Base-by-base conservation (phyloP, 1,140 invertebrate genomes). In the Protaetia brevitarsis region DNA sequence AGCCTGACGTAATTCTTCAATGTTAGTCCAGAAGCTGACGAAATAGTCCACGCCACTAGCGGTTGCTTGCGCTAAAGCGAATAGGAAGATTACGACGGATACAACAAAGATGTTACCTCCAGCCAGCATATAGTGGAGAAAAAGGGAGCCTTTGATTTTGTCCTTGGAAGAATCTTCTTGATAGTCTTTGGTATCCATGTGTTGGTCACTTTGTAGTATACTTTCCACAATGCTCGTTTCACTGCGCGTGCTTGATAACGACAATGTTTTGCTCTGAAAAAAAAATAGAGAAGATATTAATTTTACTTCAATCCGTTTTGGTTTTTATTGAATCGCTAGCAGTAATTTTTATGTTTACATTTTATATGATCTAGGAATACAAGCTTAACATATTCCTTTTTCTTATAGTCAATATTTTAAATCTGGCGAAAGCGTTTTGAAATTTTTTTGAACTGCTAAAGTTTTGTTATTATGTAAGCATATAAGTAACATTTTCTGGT, bases 21-120 rank as follows among this genome's bases (percentile, higher is more conserved):
- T 64, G 57, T 74, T 74, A 0, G 83, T 83, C 93, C 92, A 95
- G 64, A 85, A 88, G 67, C 89, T 88, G 0, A 93, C 80, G 85
- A 92, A 95, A 73, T 87, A 95, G 74, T 96, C 92, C 3, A 85
- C 84, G 0, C 85, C 84, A 66, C 88, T 90, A 30, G 87, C 90
- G 0, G 84, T 77, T 0, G 83, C 77, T 80, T 94, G 91, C 0
- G 90, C 86, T 0, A 91, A 11, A 0, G 92, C 11, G 70, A 89
- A 83, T 0, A 87, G 65, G 0, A 87, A 41, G 0, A 87, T 45
- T 16, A 93, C 81, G 0, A 86, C 65, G 0, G 82, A 56, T 0
- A 92, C 80, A 10, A 85, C 74, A 16, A 81, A 79, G 19, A 82
- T 80, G 1, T 86, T 87, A 3, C 85, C 82, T 10, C 91, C 92